Base-by-base conservation (phyloP, 2,888 invertebrate genomes). In the Pteria penguin region DNA sequence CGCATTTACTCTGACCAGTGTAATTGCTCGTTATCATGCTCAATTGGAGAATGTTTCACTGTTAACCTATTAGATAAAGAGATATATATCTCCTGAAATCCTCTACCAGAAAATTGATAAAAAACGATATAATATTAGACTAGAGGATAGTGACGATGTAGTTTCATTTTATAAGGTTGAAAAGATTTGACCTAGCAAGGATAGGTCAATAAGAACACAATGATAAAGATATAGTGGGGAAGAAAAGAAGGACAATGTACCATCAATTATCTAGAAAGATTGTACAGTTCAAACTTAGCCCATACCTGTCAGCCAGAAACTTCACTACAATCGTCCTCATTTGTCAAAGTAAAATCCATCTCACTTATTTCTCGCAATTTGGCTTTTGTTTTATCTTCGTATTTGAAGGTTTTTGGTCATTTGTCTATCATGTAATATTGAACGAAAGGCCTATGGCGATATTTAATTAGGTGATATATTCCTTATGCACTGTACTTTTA, bases 1-100 rank as follows among this genome's bases (percentile, higher is more conserved):
- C 72, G 31, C 70, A 62, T 77, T 63, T 63, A 33, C 58, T 36
- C 52, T 58, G 57, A 54, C 69, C 60, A 65, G 29, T 32, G 31
- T 73, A 69, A 73, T 77, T 77, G 58, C 68, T 52, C 65, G 55
- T 69, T 54, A 58, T 65, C 72, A 68, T 68, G 73, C 73, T 65
- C 72, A 76, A 76, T 70, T 70, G 45, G 70, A 36, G n/a, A 63
- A 45, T 27, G 24, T 61, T 70, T 70, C 26, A 26, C 27, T 70
- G 27, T 31, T 61, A 70, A 70, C 70, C 26, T 33, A 70, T 29
- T 29, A 27, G 70, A 11, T 70, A 61, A 68, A 27, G 22, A 27
- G 27, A 27, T 26, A 60, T 4, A 22, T 60, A 60, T n/a, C 27
- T 27, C 27, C 4, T 24, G 24, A 60, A 60, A 4, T 26, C 22